phyloP scores from a whole-genome alignment of 2,113 vertebrate species.

The Phalacrocorax carbo region DNA sequence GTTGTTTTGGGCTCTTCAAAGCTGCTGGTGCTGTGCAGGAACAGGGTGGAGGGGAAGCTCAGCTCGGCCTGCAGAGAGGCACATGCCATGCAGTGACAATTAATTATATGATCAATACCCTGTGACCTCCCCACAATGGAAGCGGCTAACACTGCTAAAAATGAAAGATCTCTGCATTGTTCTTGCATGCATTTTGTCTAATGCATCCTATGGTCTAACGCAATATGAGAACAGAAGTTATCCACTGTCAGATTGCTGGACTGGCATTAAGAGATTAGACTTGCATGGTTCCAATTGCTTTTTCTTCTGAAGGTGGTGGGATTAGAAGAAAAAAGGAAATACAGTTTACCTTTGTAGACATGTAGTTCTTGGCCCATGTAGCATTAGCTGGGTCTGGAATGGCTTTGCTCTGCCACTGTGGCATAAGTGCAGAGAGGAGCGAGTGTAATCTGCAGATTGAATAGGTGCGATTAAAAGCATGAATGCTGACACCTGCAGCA shows the following conservation, averaged over 20 bases:
- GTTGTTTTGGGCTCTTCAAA: conserved; percentile 69
- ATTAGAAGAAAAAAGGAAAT: neutral
- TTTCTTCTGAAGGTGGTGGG: neutral
- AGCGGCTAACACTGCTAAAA: neutral
- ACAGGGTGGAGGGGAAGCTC: neutral
- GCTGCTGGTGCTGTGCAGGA: neutral
- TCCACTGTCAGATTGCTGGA: rapidly evolving
- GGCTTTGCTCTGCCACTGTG: conserved; percentile 54
- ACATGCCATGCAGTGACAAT: rapidly evolving
- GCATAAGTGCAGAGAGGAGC: conserved; percentile 35
- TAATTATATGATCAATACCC: rapidly evolving
- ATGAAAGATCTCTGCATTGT: rapidly evolving
- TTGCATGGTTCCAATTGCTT: rapidly evolving
- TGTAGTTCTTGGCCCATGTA: conserved; percentile 62
- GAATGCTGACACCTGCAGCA: rapidly evolving
- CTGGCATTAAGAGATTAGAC: neutral
- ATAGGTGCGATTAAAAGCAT: rapidly evolving
- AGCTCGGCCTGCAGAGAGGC: conserved; percentile 41
- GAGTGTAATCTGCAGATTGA: neutral
- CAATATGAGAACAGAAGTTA: rapidly evolving
- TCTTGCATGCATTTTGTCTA: rapidly evolving
- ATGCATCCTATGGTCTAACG: rapidly evolving
- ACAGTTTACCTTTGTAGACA: conserved; percentile 38
- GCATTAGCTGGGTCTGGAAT: conserved; percentile 79
- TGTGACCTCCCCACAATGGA: neutral